Conservation (phyloP, 1,140 invertebrate genomes). For the Asbolus verrucosus region DNA sequence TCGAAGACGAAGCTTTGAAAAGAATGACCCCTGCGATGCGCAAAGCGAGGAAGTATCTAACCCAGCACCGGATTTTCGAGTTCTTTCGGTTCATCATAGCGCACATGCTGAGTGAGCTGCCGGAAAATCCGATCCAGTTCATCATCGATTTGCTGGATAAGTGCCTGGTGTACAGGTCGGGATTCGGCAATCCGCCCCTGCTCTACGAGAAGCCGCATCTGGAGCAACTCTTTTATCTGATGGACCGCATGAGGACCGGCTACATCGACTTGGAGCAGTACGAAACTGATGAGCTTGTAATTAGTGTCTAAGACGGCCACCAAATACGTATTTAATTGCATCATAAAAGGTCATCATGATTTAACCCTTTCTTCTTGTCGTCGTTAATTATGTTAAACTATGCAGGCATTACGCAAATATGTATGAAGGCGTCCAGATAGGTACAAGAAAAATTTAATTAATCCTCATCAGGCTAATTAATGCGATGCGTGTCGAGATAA, state of each 20-base stretch:
- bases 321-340: too few species aligned
- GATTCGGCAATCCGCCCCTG: slow-evolving; percentile 65
- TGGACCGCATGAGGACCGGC: slow-evolving; percentile 59
- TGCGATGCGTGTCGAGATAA: background rate
- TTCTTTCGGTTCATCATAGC: slow-evolving; percentile 67
- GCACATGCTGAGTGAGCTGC: slow-evolving; percentile 64
- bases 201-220: slow-evolving; percentile 61
- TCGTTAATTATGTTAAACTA: background rate
- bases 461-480: background rate
- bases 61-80: slow-evolving; percentile 64
- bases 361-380: background rate
- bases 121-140: slow-evolving; percentile 66
- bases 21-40: slow-evolving; percentile 54
- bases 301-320: too few species aligned
- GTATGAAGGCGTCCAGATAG: too few species aligned
- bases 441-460: background rate
- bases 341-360: background rate
- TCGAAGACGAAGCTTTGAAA: slow-evolving; percentile 24
- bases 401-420: background rate
- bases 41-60: slow-evolving; percentile 63
- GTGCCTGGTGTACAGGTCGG: slow-evolving; percentile 66
- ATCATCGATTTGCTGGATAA: slow-evolving; percentile 66
- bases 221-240: slow-evolving; percentile 58
- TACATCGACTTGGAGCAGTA: slow-evolving; percentile 60
- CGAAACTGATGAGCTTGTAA: slow-evolving; percentile 50